Evolutionary conservation across 2,888 invertebrate genomes (phyloP).

Genomic region (Helobdella robusta): DNA sequence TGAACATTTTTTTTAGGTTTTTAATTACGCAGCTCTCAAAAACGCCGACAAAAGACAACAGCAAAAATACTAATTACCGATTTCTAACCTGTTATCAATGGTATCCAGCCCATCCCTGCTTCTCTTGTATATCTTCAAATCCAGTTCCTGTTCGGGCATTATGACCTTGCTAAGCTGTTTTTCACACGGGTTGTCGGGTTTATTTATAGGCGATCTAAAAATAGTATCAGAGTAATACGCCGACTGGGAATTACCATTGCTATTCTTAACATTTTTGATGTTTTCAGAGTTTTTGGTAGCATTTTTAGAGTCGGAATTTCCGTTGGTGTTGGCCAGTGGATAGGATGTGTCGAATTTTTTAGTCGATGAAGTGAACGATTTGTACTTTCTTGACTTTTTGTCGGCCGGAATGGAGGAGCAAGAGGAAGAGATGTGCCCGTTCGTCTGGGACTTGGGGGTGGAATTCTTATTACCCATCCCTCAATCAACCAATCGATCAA

Average conservation of each 20-base stretch:
- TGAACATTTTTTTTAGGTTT: background rate
- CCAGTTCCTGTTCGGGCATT: conserved; percentile 21
- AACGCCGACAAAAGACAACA: background rate
- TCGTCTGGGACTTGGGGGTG: background rate
- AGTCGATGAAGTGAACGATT: background rate
- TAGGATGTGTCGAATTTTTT: too few species aligned
- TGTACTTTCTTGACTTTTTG: background rate
- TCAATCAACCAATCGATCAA: too few species aligned
- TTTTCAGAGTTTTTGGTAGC: background rate
- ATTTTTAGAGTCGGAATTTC: background rate
- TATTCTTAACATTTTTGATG: background rate
- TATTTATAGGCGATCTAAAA: conserved; percentile 15
- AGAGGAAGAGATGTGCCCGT: background rate
- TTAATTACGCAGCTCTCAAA: too few species aligned
- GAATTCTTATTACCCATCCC: too few species aligned
- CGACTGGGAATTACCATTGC: background rate
- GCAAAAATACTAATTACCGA: background rate
- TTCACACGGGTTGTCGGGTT: background rate
- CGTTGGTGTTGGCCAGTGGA: background rate
- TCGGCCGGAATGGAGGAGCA: conserved; percentile 2
- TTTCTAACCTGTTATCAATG: background rate
- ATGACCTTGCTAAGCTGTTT: conserved; percentile 17
- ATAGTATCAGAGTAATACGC: conserved; percentile 6
- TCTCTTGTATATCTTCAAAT: conserved; percentile 25
- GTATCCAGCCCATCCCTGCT: conserved; percentile 16